phyloP scores from a whole-genome alignment of 2,888 invertebrate species.

The Acrobasis suavella region DNA sequence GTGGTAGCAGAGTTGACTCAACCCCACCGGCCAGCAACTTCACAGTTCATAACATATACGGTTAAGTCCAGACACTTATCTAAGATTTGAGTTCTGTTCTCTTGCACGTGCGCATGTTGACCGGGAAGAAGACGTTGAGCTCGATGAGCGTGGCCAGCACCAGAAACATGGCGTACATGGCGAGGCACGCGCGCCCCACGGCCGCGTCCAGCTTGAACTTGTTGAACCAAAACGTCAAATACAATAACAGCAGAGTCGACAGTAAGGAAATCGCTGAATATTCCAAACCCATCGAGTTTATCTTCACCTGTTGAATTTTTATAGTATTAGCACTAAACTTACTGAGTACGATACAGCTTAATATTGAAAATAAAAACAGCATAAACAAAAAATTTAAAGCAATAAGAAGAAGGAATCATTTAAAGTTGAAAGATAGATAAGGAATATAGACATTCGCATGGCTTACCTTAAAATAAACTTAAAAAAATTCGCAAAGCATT shows the following conservation, averaged over 20 bases:
- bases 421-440: not conserved
- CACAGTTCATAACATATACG: conserved; percentile 40
- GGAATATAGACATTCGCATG: not conserved
- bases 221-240: conserved; percentile 92
- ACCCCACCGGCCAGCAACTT: conserved; percentile 43
- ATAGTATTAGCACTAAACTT: not conserved
- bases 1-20: conserved; percentile 38
- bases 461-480: not conserved
- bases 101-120: conserved; percentile 93
- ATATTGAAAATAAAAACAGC: not conserved
- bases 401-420: conserved; percentile 8
- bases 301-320: conserved; percentile 84
- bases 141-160: conserved; percentile 94
- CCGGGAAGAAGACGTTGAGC: conserved; percentile 95
- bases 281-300: conserved; percentile 94
- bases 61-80: conserved; percentile 46
- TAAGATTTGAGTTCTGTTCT: conserved; percentile 74
- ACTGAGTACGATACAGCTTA: no score
- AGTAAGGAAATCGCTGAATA: conserved; percentile 95
- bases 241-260: conserved; percentile 91
- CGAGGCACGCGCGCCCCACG: conserved; percentile 91
- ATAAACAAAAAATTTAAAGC: not conserved
- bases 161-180: conserved; percentile 94
- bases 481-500: conserved; percentile 15
- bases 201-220: conserved; percentile 93